Conservation (phyloP, 2,797 vertebrate genomes). For the Galaxias olidus region DNA sequence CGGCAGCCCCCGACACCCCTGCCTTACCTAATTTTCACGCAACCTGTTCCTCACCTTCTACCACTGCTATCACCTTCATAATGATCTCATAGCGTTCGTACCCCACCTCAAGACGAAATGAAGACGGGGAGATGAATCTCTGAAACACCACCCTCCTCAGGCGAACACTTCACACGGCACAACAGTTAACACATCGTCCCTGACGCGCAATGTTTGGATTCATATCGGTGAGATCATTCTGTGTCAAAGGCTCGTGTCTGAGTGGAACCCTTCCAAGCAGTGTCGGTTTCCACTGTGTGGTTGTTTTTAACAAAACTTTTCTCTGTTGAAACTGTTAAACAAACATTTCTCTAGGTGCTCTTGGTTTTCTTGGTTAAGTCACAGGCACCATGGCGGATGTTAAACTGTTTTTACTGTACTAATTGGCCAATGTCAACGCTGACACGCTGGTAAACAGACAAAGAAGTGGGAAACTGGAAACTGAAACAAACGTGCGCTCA, state of each 20-base stretch:
- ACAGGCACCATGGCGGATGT: constrained; percentile 56
- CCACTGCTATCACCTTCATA: constrained; percentile 59
- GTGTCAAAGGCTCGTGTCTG: too few relatives aligned
- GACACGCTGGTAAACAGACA: constrained; percentile 77
- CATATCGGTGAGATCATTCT: too few relatives aligned
- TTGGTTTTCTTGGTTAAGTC: background rate
- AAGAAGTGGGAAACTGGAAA: constrained; percentile 69
- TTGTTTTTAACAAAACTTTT: background rate
- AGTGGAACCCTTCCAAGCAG: constrained; percentile 57
- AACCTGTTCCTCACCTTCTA: constrained; percentile 67
- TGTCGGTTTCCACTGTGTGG: too few relatives aligned
- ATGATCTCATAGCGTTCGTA: constrained; percentile 61
- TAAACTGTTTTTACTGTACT: constrained; percentile 77
- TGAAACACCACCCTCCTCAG: constrained; percentile 37
- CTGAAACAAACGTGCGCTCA: constrained; percentile 76
- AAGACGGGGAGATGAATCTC: constrained; percentile 32
- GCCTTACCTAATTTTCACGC: constrained; percentile 66
- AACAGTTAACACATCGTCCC: too few relatives aligned
- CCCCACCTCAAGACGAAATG: constrained; percentile 27
- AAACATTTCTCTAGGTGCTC: constrained; percentile 28
- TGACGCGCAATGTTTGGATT: too few relatives aligned
- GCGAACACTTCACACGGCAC: constrained; percentile 29
- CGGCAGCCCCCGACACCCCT: constrained; percentile 62
- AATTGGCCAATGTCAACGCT: constrained; percentile 77
- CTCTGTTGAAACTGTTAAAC: constrained; percentile 27